Evolutionary conservation across 2,888 invertebrate species (phyloP).

Genomic region (Hyppa rectilinea): DNA sequence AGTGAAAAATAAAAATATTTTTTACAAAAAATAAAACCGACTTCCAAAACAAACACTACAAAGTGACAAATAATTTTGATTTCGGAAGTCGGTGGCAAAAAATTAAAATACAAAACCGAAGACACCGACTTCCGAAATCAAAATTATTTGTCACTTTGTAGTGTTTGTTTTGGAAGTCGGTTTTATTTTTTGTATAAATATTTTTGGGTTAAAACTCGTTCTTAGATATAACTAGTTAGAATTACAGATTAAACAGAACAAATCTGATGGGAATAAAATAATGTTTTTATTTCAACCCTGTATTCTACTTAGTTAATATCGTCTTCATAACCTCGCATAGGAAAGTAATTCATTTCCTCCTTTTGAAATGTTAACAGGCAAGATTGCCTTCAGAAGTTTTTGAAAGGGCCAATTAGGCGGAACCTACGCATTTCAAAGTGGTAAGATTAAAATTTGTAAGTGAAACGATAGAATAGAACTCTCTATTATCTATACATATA

Average conservation of each 20-base stretch:
- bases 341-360: slow-evolving; percentile 25
- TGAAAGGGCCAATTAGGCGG: slow-evolving; percentile 31
- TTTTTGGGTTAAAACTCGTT: not conserved
- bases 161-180: too few relatives aligned
- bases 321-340: slow-evolving; percentile 25
- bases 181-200: too few relatives aligned
- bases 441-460: slow-evolving; percentile 9
- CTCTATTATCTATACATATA: too few relatives aligned
- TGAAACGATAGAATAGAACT: too few relatives aligned
- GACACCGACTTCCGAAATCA: too few relatives aligned
- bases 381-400: slow-evolving; percentile 13
- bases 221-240: not conserved
- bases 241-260: not conserved
- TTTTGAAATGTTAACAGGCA: slow-evolving; percentile 24
- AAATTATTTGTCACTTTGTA: too few relatives aligned
- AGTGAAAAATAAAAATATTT: too few relatives aligned
- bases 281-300: not conserved
- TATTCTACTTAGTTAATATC: slow-evolving; percentile 11
- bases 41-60: too few relatives aligned
- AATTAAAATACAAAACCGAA: too few relatives aligned
- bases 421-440: slow-evolving; percentile 21
- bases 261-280: not conserved
- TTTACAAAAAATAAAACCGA: too few relatives aligned
- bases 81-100: too few relatives aligned
- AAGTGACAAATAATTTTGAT: too few relatives aligned